These are phyloP conservation scores for Silurus lanzhouensis DNA, from an alignment of 2,797 vertebrate genomes.

Conservation along the genomic window DNA sequence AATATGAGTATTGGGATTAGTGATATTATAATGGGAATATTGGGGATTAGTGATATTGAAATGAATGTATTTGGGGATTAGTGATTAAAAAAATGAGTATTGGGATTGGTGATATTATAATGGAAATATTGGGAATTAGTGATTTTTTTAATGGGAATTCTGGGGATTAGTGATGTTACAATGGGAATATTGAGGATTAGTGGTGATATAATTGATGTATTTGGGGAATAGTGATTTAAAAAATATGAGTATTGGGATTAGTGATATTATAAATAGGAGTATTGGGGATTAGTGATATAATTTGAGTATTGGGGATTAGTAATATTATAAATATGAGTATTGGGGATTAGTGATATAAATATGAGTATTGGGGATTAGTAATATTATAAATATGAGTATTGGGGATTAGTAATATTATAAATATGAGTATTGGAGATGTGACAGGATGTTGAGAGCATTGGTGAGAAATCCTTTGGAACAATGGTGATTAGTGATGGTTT, in stretches of 20 bases:
- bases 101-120: no score
- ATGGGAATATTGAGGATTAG: background rate
- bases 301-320: no score
- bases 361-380: no score
- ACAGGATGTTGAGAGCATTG: background rate
- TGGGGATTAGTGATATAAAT: background rate
- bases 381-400: no score
- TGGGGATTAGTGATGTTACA: background rate
- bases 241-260: background rate
- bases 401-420: background rate
- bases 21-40: background rate
- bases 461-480: background rate
- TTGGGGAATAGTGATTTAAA: no score
- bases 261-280: background rate
- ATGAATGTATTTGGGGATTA: background rate
- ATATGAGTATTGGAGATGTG: no score
- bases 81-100: background rate
- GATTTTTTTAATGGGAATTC: background rate
- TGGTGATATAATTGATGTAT: background rate
- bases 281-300: background rate
- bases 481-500: background rate
- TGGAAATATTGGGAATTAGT: background rate
- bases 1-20: background rate
- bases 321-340: background rate
- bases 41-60: background rate